Percentiles rank a stretch among this genome's conserved stretches.
Evolutionary conservation across 2,797 vertebrate genomes (phyloP).

Genomic region (Sebastes alutus): DNA sequence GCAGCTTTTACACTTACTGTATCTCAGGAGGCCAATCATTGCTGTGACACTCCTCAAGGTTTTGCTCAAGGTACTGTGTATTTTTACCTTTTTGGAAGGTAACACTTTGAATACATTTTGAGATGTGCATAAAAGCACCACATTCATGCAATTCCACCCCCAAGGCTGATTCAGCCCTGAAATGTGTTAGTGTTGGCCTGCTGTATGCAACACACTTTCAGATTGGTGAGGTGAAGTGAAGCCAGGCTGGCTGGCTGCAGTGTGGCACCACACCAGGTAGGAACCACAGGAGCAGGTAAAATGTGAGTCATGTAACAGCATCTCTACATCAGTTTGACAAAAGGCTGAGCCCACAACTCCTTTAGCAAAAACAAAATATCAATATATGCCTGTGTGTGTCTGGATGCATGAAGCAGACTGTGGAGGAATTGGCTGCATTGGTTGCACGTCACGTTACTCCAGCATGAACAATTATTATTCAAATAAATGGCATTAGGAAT

Average conservation of each 20-base stretch:
- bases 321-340: slow-evolving; percentile 45
- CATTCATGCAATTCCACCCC: background rate
- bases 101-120: background rate
- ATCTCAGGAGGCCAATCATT: slow-evolving; percentile 7
- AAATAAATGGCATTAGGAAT: slow-evolving; percentile 18
- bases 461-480: slow-evolving; percentile 46
- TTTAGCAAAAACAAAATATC: background rate
- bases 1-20: slow-evolving; percentile 1
- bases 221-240: slow-evolving; percentile 44
- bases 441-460: slow-evolving; percentile 52
- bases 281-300: slow-evolving; percentile 25
- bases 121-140: background rate
- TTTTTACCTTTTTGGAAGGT: background rate
- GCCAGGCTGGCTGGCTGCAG: slow-evolving; percentile 40
- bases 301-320: slow-evolving; percentile 31
- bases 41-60: slow-evolving; percentile 8
- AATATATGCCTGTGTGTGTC: slow-evolving; percentile 11
- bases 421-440: slow-evolving; percentile 63
- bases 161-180: background rate
- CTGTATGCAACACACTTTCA: slow-evolving; percentile 20
- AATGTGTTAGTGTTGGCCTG: slow-evolving; percentile 17
- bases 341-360: slow-evolving; percentile 17
- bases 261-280: slow-evolving; percentile 45
- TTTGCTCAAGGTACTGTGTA: background rate
- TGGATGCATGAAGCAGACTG: slow-evolving; percentile 16